phyloP scores from a whole-genome alignment of 2,888 invertebrate genomes.

The Marasmarcha lunaedactyla region DNA sequence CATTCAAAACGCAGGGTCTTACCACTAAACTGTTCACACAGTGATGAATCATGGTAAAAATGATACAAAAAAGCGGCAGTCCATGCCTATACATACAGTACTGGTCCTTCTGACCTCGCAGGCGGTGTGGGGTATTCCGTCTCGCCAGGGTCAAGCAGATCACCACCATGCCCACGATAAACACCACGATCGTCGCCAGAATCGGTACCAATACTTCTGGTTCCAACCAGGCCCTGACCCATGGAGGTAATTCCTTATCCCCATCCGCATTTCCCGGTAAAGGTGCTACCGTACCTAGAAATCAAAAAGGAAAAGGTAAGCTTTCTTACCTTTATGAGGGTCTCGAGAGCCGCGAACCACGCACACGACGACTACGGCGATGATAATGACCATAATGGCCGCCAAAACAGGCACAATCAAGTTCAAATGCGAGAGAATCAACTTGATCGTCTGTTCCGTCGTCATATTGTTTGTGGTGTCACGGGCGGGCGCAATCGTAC shows the following conservation, averaged over 20 bases:
- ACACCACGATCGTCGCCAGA: slow-evolving; percentile 89
- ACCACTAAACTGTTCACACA: too few relatives aligned
- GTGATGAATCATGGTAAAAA: slow-evolving; percentile 9
- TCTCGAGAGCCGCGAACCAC: slow-evolving; percentile 88
- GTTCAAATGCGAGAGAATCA: slow-evolving; percentile 90
- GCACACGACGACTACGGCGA: slow-evolving; percentile 93
- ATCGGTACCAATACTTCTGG: slow-evolving; percentile 92
- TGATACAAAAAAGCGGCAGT: slow-evolving; percentile 39
- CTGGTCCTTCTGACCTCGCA: slow-evolving; percentile 83
- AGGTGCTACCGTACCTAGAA: slow-evolving; percentile 84
- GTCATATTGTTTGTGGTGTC: slow-evolving; percentile 80
- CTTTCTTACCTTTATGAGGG: slow-evolving; percentile 82
- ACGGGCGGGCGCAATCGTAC: slow-evolving; percentile 91
- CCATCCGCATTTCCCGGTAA: slow-evolving; percentile 73
- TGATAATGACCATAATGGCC: slow-evolving; percentile 91
- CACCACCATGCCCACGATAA: slow-evolving; percentile 90
- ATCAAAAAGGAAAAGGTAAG: slow-evolving; percentile 11
- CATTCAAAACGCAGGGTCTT: too few relatives aligned
- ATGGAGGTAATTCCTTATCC: slow-evolving; percentile 71
- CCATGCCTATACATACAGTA: slow-evolving; percentile 78
- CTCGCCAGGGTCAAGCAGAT: slow-evolving; percentile 90
- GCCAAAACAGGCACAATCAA: slow-evolving; percentile 94
- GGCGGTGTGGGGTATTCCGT: slow-evolving; percentile 83
- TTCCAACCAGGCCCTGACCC: slow-evolving; percentile 90
- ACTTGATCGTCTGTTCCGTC: slow-evolving; percentile 86